phyloP scores from a whole-genome alignment of 2,113 vertebrate genomes.

The Pterocles burchelli region DNA sequence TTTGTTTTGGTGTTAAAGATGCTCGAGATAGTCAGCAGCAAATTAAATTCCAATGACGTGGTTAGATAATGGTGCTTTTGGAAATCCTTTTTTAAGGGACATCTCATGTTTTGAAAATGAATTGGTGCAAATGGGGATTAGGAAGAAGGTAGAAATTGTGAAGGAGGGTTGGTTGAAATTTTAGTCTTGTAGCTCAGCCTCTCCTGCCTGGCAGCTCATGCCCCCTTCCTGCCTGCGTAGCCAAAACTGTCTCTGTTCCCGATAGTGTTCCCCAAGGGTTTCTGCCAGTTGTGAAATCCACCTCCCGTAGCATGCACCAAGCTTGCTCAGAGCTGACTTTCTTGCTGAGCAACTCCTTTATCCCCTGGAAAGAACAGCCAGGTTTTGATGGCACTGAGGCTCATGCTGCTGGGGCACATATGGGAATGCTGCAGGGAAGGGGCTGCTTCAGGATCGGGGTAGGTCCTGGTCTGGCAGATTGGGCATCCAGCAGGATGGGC shows the following conservation, averaged over 20 bases:
- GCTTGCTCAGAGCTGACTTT: neutral
- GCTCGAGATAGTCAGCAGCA: neutral
- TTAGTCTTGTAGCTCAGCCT: neutral
- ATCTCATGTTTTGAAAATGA: neutral
- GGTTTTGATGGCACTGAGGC: neutral
- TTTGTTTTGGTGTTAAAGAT: neutral
- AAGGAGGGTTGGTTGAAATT: neutral
- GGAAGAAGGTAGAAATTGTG: neutral
- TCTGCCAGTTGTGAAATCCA: constrained; percentile 4
- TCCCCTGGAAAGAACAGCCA: neutral
- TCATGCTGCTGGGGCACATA: fast-evolving
- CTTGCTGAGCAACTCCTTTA: neutral
- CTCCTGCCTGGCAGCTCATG: neutral
- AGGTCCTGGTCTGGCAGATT: neutral
- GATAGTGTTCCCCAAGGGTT: neutral
- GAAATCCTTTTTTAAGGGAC: neutral
- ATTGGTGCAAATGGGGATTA: neutral
- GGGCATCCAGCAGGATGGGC: neutral
- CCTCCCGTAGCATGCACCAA: neutral
- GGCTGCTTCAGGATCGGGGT: neutral
- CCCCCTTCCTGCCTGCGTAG: neutral
- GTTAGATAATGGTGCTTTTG: neutral
- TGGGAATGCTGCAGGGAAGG: neutral
- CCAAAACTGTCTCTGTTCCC: neutral
- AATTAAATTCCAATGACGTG: neutral